Evolutionary conservation across 35 echinoderm and acorn worm genomes (phyloP), one percentile per base, ranked within the genome.

Genomic region (Hemicentrotus pulcherrimus): DNA sequence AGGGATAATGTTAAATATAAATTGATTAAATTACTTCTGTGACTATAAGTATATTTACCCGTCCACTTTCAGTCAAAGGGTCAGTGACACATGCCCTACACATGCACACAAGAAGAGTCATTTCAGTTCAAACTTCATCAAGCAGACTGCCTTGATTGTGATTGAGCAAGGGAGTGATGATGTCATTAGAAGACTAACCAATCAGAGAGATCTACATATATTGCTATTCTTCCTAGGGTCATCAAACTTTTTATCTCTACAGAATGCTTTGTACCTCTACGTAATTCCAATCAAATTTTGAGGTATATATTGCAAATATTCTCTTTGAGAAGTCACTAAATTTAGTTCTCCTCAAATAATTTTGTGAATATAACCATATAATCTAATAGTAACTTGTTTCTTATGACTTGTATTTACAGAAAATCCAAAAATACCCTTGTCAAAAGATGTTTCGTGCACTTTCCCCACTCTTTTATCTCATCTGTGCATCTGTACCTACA

Each of bases 221-320:
- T 78, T 78, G 65, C 65, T 78, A 28, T 78, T n/a, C 19, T 78
- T 78, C 65, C 0, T 78, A 28, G 65, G 65, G 65, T 78, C 65
- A 78, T 28, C 24, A n/a, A 28, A 28, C 19, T 59, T 2, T 55
- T 78, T 78, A 78, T 28, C 61, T 78, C 65, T 78, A 78, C 65
- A 78, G 65, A 7, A 78, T 78, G 65, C 65, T 16, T 70, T n/a
- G 19, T 78, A 78, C 65, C 65, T 78, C 65, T 28, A 78, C 65
- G n/a, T 6, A 78, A 78, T 78, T 78, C 65, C 65, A 78, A 78
- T 78, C 65, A 78, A 28, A 78, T 28, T 28, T 78, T 78, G 65
- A 78, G 65, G 65, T 78, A 78, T 78, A 78, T 78, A 78, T 78
- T 78, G 65, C 65, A 78, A 78, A 78, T 78, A 78, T 78, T 78